Conservation (phyloP, 2,797 vertebrate genomes). For the Enteromius fasciolatus region DNA sequence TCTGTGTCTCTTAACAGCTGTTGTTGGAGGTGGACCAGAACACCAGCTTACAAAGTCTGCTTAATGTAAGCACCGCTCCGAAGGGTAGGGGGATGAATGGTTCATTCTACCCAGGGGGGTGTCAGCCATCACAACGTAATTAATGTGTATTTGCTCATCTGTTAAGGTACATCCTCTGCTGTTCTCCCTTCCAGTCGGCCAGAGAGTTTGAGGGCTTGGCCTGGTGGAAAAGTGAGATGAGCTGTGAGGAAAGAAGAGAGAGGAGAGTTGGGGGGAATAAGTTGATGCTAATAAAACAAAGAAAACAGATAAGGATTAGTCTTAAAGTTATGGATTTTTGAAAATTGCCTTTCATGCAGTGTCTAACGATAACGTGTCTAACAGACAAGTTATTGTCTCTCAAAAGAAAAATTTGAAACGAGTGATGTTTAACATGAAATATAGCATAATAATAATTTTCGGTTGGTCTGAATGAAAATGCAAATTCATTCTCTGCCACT, state of each 20-base stretch:
- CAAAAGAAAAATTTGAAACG: no score
- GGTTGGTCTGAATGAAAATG: no score
- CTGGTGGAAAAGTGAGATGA: conserved; percentile 3
- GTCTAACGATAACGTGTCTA: no score
- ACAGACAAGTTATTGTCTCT: no score
- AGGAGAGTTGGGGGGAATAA: not conserved
- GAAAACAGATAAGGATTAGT: not conserved
- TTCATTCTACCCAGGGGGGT: conserved; percentile 27
- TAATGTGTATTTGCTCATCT: conserved; percentile 63
- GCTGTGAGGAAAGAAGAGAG: not conserved
- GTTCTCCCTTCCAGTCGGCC: conserved; percentile 40
- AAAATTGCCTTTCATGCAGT: no score
- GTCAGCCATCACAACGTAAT: conserved; percentile 58
- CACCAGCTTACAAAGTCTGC: conserved; percentile 48
- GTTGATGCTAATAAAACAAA: conserved; percentile 26
- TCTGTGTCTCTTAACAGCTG: conserved; percentile 38
- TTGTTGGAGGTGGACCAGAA: conserved; percentile 50
- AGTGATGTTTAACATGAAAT: no score
- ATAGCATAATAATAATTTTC: no score
- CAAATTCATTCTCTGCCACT: no score
- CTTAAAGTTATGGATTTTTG: not conserved
- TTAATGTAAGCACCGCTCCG: conserved; percentile 40
- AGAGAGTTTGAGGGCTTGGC: conserved; percentile 20
- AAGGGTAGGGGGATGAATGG: conserved; percentile 19
- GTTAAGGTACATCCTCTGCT: conserved; percentile 55